Base-by-base conservation (phyloP, 2,888 invertebrate species). In the Muscina levida region DNA sequence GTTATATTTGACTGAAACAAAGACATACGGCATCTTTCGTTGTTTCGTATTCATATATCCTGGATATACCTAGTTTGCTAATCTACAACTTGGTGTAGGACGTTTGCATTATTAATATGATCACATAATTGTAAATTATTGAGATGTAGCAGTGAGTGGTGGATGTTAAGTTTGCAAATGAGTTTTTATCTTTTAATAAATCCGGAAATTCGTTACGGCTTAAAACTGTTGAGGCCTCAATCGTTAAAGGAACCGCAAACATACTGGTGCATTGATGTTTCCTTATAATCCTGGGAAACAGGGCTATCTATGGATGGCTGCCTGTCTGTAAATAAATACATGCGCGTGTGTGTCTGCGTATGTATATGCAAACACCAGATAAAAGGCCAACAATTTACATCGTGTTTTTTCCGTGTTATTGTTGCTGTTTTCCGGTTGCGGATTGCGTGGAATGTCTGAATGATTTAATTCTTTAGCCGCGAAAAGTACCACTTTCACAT, bases 401-500 rank as follows among this genome's bases (percentile, higher is more conserved):
- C 6, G 37, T 80, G 73, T 73, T 77, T 75, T 72, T 67, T 39
- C 48, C 42, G 37, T n/a, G 42, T 70, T 44, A 59, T 75, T 74
- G 44, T 65, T 22, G 67, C 59, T 13, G 24, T 44, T 79, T 73
- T 39, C 42, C 74, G 51, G 31, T 37, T 70, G 53, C 42, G 42
- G 44, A 67, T 73, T 77, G 77, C 77, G 51, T 65, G 68, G 71
- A 80, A 80, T 71, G 80, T 77, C 73, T 77, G 77, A 80, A 80
- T 80, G 80, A 80, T 80, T 80, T 77, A 80, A 80, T 80, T 77
- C 80, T 73, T 77, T 80, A 80, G 80, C 77, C 80, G 80, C 73
- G 73, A 80, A 80, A 79, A 80, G 59, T 77, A 80, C 77, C 80
- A 80, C 77, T 77, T 77, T 74, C 77, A 67, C 70, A 77, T 77